Percentiles rank a stretch among this genome's conserved stretches.
Evolutionary conservation across 2,888 invertebrate species (phyloP).

Genomic region (Hipparchia sbordonii): DNA sequence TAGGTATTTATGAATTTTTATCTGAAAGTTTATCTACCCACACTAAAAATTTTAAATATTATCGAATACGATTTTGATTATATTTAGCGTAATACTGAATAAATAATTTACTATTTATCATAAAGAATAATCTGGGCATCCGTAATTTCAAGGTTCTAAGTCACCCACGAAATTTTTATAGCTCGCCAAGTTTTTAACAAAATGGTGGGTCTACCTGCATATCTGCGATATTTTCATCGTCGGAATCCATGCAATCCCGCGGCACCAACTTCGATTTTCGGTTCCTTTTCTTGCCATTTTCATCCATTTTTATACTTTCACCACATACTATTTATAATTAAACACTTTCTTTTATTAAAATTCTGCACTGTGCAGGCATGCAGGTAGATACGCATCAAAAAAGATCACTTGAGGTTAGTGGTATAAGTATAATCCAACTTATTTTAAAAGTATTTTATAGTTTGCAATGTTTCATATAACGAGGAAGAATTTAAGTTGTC

Average conservation of each 20-base stretch:
- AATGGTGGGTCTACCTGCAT: constrained; percentile 48
- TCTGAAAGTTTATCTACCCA: not conserved
- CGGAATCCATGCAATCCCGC: constrained; percentile 44
- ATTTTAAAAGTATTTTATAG: not conserved
- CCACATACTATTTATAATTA: constrained; percentile 1
- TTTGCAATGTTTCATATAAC: constrained; percentile 10
- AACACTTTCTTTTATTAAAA: not conserved
- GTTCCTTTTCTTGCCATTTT: constrained; percentile 42
- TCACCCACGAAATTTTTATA: not conserved
- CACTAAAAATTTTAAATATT: not conserved
- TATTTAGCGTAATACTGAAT: not conserved
- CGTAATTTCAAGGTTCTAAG: not conserved
- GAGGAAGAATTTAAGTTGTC: constrained; percentile 19
- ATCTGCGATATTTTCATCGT: constrained; percentile 40
- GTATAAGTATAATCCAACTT: constrained; percentile 12
- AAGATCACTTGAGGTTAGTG: constrained; percentile 12
- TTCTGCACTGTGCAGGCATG: not conserved
- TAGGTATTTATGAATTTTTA: not conserved
- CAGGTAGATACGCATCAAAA: constrained; percentile 3
- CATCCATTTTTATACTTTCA: constrained; percentile 33
- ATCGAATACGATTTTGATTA: not conserved
- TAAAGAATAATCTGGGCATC: not conserved
- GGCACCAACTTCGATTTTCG: constrained; percentile 54
- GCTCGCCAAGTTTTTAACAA: constrained; percentile 17
- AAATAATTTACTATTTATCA: not conserved